phyloP scores from a whole-genome alignment of 1,140 invertebrate species.

The Sycobia sp. region DNA sequence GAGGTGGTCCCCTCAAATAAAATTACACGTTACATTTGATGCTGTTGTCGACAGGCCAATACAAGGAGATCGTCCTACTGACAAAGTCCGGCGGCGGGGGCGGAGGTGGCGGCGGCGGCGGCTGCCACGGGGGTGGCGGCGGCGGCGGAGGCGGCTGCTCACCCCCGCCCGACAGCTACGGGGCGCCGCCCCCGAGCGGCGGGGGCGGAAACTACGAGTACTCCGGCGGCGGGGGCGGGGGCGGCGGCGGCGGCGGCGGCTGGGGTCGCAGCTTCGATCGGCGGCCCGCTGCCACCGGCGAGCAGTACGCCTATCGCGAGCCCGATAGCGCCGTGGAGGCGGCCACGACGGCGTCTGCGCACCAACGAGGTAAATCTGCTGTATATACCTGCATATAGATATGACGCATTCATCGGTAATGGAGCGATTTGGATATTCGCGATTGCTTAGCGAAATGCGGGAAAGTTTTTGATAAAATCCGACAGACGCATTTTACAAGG shows the following conservation, averaged over 20 bases:
- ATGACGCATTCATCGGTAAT: no score
- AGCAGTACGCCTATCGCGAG: constrained; percentile 29
- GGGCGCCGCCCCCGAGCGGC: constrained; percentile 41
- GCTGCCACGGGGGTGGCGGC: constrained; percentile 35
- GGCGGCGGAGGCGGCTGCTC: constrained; percentile 31
- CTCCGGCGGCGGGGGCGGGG: constrained; percentile 35
- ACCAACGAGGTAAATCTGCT: no score
- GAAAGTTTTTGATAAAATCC: no score
- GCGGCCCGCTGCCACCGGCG: background rate
- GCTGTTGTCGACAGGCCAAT: background rate
- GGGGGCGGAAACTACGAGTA: constrained; percentile 31
- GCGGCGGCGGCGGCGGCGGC: constrained; percentile 44
- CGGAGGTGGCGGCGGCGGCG: constrained; percentile 29
- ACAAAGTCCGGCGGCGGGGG: constrained; percentile 48
- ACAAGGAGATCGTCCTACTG: constrained; percentile 54
- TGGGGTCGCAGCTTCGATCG: constrained; percentile 56
- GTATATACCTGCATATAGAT: no score
- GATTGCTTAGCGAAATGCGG: no score
- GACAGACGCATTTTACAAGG: no score
- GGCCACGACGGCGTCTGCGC: no score
- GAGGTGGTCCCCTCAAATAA: no score
- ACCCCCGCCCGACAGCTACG: constrained; percentile 44
- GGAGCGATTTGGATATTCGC: no score
- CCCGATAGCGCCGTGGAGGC: no score
- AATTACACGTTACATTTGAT: no score